phyloP scores from a whole-genome alignment of 2,113 vertebrate genomes.

The Amia ocellicauda region DNA sequence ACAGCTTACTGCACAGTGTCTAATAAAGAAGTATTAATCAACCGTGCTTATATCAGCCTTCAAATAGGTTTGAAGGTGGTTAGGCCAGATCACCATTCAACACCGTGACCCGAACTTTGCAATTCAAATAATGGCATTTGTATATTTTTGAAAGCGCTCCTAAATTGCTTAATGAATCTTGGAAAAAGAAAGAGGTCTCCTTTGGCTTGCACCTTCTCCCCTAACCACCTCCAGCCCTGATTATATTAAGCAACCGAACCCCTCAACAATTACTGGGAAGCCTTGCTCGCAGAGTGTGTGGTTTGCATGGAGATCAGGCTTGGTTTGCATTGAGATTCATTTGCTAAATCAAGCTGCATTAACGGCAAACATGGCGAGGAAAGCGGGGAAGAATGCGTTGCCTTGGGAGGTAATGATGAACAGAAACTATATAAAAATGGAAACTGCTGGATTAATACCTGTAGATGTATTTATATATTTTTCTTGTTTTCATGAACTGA shows the following conservation, averaged over 20 bases:
- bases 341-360: not conserved
- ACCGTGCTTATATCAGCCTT: not conserved
- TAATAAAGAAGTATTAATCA: not conserved
- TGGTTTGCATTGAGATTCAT: not conserved
- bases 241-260: not conserved
- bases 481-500: no score
- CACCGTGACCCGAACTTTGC: not conserved
- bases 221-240: not conserved
- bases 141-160: not conserved
- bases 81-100: not conserved
- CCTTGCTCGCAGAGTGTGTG: not conserved
- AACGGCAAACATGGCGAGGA: not conserved
- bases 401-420: not conserved
- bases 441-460: no score
- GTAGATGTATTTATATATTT: no score
- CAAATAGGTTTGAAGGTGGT: not conserved
- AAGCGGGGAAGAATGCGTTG: not conserved
- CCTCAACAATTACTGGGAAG: not conserved
- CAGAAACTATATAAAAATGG: not conserved
- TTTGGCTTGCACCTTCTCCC: not conserved
- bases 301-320: not conserved
- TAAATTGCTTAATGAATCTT: not conserved
- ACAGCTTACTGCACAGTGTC: not conserved
- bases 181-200: not conserved
- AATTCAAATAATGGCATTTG: not conserved